Evolutionary conservation across 1,140 invertebrate species (phyloP), one percentile per base, ranked within the genome.

Genomic region (Drosophila seguyi): DNA sequence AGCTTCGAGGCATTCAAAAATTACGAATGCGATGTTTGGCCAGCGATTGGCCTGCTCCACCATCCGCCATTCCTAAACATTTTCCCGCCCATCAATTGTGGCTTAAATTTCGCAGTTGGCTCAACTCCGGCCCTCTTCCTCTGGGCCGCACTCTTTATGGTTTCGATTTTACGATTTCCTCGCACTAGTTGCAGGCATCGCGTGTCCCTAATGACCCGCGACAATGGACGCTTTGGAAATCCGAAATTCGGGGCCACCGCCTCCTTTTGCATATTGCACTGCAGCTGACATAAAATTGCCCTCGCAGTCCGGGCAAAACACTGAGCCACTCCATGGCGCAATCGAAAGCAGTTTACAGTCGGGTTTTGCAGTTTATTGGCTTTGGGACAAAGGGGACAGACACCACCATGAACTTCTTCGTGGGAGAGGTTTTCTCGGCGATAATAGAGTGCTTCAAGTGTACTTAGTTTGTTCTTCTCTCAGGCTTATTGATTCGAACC

Each of bases 281-380:
- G 74, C 74, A 77, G 74, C 74, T 68, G 74, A 76, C 74, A 68
- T 77, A 77, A 76, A 77, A 77, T 76, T 77, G 62, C 74, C 56
- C 57, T 52, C 45, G 53, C 74, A 53, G 22, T 38, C 45, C 34
- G 71, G 34, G 27, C 39, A 48, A 55, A 44, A 67, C 62, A 44
- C 27, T 22, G 27, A 65, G 56, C 61, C 61, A 65, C 56, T 63
- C 36, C 10, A 39, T 50, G 36, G 44, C n/a, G 22, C 34, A 57
- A 29, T 47, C 45, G 53, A 52, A 39, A 44, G 73, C 52, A 41
- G 61, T 60, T 39, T 41, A 25, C 59, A 76, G 44, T 38, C 53
- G n/a, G 34, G 45, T 47, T 42, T 44, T 76, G 74, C 74, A 76
- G 57, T 74, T 74, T 74, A 74, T 74, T 59, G 73, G 53, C 41